phyloP scores from a whole-genome alignment of 2,888 invertebrate genomes.

The Polymixis lichenea region DNA sequence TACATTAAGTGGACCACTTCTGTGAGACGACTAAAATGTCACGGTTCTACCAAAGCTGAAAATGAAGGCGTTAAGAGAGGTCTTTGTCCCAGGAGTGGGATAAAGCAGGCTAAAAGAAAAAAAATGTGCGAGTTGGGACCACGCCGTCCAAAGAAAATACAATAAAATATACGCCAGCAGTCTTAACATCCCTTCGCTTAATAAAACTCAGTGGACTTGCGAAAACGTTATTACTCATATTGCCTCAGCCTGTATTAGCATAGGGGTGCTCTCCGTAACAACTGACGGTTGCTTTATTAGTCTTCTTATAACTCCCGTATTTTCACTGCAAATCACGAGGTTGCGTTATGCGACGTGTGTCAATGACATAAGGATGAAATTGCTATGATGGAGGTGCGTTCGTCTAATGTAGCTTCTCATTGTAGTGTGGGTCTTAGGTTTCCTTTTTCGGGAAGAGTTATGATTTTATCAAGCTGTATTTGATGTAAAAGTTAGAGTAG shows the following conservation, averaged over 20 bases:
- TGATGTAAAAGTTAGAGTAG: background rate
- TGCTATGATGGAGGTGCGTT: background rate
- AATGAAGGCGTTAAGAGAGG: no score
- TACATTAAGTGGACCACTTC: no score
- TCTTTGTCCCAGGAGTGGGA: no score
- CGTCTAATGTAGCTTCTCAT: background rate
- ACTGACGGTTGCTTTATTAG: slow-evolving; percentile 45
- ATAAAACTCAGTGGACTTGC: slow-evolving; percentile 52
- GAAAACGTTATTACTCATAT: slow-evolving; percentile 60
- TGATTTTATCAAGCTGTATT: background rate
- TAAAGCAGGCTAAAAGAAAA: no score
- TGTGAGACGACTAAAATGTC: no score
- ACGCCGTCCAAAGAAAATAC: slow-evolving; percentile 20
- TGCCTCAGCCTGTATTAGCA: slow-evolving; percentile 52
- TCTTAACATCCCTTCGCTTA: slow-evolving; percentile 51
- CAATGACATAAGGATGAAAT: background rate
- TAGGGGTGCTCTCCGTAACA: slow-evolving; percentile 41
- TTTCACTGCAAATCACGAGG: background rate
- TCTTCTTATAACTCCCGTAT: background rate
- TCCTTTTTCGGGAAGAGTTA: background rate
- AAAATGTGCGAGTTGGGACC: slow-evolving; percentile 20
- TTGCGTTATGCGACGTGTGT: background rate
- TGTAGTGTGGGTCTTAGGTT: background rate
- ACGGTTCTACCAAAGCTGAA: no score
- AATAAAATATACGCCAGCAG: slow-evolving; percentile 57